These are phyloP conservation scores for Melanotaenia parkinsoni DNA, from an alignment of 2,797 vertebrate genomes.

Conservation along the genomic window DNA sequence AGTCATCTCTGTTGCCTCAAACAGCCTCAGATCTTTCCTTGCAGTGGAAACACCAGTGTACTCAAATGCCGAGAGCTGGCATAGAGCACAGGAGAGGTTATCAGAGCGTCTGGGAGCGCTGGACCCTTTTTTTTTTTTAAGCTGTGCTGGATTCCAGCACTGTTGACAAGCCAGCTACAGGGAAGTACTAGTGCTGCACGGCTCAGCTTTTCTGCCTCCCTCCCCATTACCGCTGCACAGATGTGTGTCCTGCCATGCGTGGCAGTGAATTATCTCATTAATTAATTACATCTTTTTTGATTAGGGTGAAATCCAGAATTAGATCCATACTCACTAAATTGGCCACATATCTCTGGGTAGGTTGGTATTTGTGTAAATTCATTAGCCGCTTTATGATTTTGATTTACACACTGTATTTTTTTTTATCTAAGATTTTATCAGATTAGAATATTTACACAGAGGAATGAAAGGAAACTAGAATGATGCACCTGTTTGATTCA, in stretches of 20 bases:
- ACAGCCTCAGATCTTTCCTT: constrained; percentile 59
- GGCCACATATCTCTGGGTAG: constrained; percentile 59
- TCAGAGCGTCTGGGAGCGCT: constrained; percentile 46
- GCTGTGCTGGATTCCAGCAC: constrained; percentile 70
- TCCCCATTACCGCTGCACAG: constrained; percentile 72
- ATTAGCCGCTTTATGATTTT: constrained; percentile 44
- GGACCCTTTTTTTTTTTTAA: constrained; percentile 44
- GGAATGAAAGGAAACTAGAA: constrained; percentile 13
- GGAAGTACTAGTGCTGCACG: constrained; percentile 51
- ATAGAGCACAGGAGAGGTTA: constrained; percentile 50
- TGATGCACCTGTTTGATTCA: constrained; percentile 69
- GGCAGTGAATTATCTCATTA: constrained; percentile 84
- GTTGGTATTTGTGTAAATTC: constrained; percentile 62
- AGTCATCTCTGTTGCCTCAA: constrained; percentile 75
- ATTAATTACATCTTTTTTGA: constrained; percentile 85
- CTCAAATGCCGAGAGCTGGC: constrained; percentile 42
- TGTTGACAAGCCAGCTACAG: constrained; percentile 49
- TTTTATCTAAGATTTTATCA: constrained; percentile 9
- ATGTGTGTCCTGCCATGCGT: constrained; percentile 81
- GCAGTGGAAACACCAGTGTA: constrained; percentile 43
- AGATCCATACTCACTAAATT: constrained; percentile 75
- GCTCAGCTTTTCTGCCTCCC: constrained; percentile 57
- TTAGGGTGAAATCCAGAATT: constrained; percentile 83
- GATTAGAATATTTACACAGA: constrained; percentile 12
- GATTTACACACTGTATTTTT: constrained; percentile 19